A percentile compares a stretch with the other conserved stretches of the same genome.
phyloP scores from a whole-genome alignment of 2,113 vertebrate species.

The Mugil cephalus region DNA sequence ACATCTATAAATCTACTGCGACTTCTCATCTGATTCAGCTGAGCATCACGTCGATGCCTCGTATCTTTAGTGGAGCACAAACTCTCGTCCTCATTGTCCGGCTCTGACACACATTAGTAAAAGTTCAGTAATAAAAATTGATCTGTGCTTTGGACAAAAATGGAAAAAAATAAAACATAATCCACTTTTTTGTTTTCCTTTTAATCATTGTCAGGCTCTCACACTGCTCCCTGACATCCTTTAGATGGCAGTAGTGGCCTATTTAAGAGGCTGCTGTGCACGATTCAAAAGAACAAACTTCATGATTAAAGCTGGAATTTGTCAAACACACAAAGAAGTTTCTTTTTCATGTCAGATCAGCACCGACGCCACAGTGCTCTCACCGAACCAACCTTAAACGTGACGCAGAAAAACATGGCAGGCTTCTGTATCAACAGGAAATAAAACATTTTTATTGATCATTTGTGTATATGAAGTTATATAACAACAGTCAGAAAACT shows the following conservation, averaged over 20 bases:
- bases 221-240: constrained; percentile 9
- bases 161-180: background rate
- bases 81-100: constrained; percentile 11
- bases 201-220: too few relatives aligned
- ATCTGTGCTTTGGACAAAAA: constrained; percentile 22
- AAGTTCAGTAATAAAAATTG: constrained; percentile 47
- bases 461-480: constrained; percentile 98
- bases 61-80: constrained; percentile 20
- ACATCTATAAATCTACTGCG: background rate
- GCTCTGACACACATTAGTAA: constrained; percentile 16
- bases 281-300: constrained; percentile 8
- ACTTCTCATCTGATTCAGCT: background rate
- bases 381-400: too few relatives aligned
- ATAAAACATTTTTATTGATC: constrained; percentile 99
- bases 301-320: constrained; percentile 14
- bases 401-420: constrained; percentile 54
- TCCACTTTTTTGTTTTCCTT: background rate
- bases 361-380: background rate
- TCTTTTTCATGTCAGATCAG: constrained; percentile 13
- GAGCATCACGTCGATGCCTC: constrained; percentile 23
- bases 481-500: constrained; percentile 99
- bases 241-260: constrained; percentile 65
- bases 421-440: constrained; percentile 95
- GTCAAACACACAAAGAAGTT: constrained; percentile 5
- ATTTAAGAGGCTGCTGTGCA: background rate